Evolutionary conservation across 1,140 invertebrate species (phyloP).

Genomic region (Ceratina calcarata): DNA sequence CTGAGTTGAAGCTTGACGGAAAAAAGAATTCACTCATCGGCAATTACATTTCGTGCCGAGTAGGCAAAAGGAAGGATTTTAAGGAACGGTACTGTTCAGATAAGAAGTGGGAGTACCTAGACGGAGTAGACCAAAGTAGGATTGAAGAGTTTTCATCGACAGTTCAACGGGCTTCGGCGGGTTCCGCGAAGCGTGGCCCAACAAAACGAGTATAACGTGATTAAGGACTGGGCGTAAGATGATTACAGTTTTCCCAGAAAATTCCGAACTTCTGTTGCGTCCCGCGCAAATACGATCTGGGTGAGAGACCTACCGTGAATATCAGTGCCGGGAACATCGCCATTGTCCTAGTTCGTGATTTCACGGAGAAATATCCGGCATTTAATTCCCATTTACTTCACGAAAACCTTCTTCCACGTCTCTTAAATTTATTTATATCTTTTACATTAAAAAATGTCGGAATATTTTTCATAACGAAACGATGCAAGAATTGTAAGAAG

Average conservation of each 20-base stretch:
- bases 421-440: no score
- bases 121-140: conserved; percentile 15
- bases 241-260: conserved; percentile 27
- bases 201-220: conserved; percentile 27
- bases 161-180: background rate
- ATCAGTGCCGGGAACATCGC: background rate
- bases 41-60: background rate
- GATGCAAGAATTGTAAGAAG: no score
- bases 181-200: background rate
- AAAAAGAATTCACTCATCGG: no score
- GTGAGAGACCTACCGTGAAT: background rate
- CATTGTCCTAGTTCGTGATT: background rate
- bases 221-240: conserved; percentile 16
- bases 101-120: conserved; percentile 8
- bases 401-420: background rate
- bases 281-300: conserved; percentile 7
- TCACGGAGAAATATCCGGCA: background rate
- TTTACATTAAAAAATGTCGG: no score
- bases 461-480: no score
- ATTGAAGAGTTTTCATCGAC: conserved; percentile 13
- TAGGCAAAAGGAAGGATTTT: background rate
- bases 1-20: no score
- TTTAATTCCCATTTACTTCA: background rate
- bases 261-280: conserved; percentile 17
- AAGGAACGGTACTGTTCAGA: background rate